These are phyloP conservation scores for Ascaphus truei DNA, from an alignment of 2,113 vertebrate species.

Conservation along the genomic window DNA sequence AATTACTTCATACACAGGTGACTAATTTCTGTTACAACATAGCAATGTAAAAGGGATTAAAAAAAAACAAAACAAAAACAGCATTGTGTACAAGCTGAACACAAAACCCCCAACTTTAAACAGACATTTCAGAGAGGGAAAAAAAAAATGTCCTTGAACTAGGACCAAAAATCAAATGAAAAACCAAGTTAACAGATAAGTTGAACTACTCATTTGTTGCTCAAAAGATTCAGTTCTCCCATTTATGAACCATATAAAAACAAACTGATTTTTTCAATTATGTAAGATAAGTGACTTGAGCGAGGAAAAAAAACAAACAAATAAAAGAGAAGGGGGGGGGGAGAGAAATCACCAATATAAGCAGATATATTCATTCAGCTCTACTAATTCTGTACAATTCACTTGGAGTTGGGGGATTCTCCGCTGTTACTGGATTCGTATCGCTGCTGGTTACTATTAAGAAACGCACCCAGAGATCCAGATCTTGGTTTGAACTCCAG, in stretches of 20 bases:
- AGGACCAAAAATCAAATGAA: background rate
- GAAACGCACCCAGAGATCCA: conserved; percentile 24
- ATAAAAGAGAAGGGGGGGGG: too few relatives aligned
- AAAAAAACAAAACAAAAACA: too few relatives aligned
- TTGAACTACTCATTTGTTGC: background rate
- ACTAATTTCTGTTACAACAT: conserved; percentile 32
- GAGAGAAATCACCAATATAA: background rate
- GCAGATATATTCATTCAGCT: conserved; percentile 26
- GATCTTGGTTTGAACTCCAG: conserved; percentile 27
- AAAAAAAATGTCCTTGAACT: background rate
- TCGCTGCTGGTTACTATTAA: conserved; percentile 21
- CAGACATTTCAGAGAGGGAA: conserved; percentile 3
- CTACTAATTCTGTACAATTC: conserved; percentile 32
- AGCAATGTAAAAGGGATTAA: conserved; percentile 38
- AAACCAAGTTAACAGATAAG: background rate
- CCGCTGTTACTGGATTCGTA: conserved; percentile 16
- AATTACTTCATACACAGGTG: conserved; percentile 19
- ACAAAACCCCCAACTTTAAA: conserved; percentile 2
- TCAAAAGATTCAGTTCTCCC: background rate
- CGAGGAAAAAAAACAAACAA: background rate
- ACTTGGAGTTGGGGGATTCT: conserved; percentile 23
- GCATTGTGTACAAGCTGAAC: conserved; percentile 23
- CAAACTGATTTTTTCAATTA: too few relatives aligned
- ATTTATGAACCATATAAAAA: too few relatives aligned
- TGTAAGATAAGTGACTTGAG: conserved; percentile 9